Percentiles rank a stretch among this genome's conserved stretches.
phyloP scores from a whole-genome alignment of 2,888 invertebrate genomes.

The Mesorhabditis sp. region DNA sequence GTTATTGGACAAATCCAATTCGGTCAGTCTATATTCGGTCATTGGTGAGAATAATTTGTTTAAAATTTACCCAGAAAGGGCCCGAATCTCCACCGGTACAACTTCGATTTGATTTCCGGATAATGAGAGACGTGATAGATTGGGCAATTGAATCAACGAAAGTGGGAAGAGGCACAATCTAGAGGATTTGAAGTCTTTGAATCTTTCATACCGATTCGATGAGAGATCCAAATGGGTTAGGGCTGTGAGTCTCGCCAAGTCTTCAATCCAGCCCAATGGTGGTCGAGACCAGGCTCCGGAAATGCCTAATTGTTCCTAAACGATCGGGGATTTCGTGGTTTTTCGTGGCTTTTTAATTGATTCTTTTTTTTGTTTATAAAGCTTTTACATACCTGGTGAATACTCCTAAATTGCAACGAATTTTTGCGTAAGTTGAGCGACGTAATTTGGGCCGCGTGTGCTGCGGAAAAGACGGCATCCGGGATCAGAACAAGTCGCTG shows the following conservation, averaged over 20 bases:
- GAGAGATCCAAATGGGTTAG: neutral
- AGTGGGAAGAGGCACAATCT: neutral
- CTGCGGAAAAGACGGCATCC: neutral
- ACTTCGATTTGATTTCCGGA: neutral
- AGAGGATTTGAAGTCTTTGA: neutral
- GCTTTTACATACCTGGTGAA: neutral
- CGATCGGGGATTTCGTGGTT: neutral
- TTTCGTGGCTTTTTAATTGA: too few relatives aligned
- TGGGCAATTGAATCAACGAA: neutral
- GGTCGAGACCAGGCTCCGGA: neutral
- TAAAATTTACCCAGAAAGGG: neutral
- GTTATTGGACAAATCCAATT: neutral
- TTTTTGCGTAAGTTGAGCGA: neutral
- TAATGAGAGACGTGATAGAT: neutral
- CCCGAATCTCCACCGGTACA: neutral
- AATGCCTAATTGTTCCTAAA: neutral
- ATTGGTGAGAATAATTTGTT: neutral
- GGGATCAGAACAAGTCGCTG: neutral
- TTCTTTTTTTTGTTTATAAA: too few relatives aligned
- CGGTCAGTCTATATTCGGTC: neutral
- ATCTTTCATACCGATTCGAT: neutral
- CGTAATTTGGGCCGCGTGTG: neutral
- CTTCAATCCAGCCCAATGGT: neutral
- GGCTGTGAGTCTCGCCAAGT: neutral
- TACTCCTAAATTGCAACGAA: neutral